Percentiles rank a stretch among this genome's conserved stretches.
These are phyloP conservation scores for Cyprinus carpio DNA, from an alignment of 2,113 vertebrate species.

Conservation along the genomic window DNA sequence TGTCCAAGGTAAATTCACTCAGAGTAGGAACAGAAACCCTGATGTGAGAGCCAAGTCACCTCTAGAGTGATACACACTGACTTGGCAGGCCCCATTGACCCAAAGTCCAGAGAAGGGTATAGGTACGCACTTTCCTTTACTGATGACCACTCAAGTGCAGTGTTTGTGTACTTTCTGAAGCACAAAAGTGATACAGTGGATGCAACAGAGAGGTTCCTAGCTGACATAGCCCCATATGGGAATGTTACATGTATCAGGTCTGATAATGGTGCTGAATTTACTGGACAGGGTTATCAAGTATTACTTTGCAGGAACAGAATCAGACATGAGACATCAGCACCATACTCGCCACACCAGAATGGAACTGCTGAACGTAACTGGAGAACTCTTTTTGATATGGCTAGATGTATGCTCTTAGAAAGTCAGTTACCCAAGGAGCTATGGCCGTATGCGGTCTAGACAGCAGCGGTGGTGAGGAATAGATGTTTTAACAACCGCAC, in stretches of 20 bases:
- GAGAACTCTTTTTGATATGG: slow-evolving; percentile 51
- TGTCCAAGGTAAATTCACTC: too few species aligned
- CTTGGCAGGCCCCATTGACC: too few species aligned
- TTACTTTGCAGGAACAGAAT: too few species aligned
- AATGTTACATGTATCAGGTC: too few species aligned
- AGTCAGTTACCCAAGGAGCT: not conserved
- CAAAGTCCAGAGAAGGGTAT: too few species aligned
- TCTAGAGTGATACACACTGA: too few species aligned
- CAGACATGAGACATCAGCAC: too few species aligned
- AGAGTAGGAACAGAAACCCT: too few species aligned
- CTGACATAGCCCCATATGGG: too few species aligned
- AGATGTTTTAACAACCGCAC: not conserved
- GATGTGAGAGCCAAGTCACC: too few species aligned
- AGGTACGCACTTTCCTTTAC: not conserved
- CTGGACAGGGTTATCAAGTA: not conserved
- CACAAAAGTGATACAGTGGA: too few species aligned
- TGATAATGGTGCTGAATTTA: not conserved
- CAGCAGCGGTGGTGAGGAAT: slow-evolving; percentile 33
- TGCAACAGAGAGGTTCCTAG: too few species aligned
- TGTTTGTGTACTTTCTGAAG: not conserved
- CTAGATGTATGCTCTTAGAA: slow-evolving; percentile 31
- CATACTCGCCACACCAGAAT: slow-evolving; percentile 54
- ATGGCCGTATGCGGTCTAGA: not conserved
- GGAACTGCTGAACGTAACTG: slow-evolving; percentile 44
- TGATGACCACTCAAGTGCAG: slow-evolving; percentile 1